phyloP scores from a whole-genome alignment of 1,140 invertebrate species.

The Leptinotarsa defecta region DNA sequence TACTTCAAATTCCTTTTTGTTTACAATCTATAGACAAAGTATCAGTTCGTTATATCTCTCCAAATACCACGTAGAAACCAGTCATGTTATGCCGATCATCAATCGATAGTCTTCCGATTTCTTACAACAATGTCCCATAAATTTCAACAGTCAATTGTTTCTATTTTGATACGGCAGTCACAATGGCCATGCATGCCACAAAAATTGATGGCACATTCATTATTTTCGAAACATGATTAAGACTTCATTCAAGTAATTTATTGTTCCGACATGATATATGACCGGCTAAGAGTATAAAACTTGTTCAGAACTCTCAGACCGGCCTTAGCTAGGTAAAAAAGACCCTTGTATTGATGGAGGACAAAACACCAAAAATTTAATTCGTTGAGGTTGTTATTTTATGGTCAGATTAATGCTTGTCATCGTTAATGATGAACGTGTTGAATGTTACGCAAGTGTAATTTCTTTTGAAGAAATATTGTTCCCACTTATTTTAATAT shows the following conservation, averaged over 20 bases:
- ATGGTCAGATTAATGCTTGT: too few relatives aligned
- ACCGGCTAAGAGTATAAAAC: background rate
- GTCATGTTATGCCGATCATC: background rate
- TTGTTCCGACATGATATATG: background rate
- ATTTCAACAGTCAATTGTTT: conserved; percentile 9
- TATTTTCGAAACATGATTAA: background rate
- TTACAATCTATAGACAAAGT: too few relatives aligned
- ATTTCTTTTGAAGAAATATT: too few relatives aligned
- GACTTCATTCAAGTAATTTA: conserved; percentile 11
- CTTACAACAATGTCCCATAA: background rate
- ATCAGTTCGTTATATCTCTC: too few relatives aligned
- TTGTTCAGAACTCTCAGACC: background rate
- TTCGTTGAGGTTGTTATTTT: too few relatives aligned
- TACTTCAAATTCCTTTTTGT: too few relatives aligned
- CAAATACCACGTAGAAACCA: too few relatives aligned
- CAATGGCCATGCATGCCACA: background rate
- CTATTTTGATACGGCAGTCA: background rate
- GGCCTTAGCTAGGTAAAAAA: background rate
- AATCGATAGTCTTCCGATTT: background rate
- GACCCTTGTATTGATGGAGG: background rate
- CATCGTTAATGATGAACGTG: too few relatives aligned
- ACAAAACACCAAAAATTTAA: too few relatives aligned
- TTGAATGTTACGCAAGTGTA: too few relatives aligned
- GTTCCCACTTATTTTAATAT: too few relatives aligned
- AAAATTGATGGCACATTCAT: background rate